Conservation (phyloP, 2,888 invertebrate genomes). For the Eumacrocentrus americanus region DNA sequence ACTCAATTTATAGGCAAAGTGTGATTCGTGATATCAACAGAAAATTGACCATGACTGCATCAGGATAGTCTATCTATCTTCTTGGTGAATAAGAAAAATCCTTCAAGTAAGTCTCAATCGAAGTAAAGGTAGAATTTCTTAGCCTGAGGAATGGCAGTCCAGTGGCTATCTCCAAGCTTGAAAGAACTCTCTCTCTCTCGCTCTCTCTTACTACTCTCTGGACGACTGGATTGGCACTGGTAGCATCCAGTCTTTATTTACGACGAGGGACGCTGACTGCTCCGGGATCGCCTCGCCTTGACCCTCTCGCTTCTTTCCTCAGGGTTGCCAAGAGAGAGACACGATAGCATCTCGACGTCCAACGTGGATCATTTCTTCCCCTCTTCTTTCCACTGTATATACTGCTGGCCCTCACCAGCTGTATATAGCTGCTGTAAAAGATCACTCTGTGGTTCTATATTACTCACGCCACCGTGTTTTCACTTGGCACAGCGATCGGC, state of each 20-base stretch:
- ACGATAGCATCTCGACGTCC: slow-evolving; percentile 54
- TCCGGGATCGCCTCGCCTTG: slow-evolving; percentile 54
- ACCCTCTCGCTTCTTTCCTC: slow-evolving; percentile 43
- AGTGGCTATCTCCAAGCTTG: neutral
- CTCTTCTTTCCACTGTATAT: slow-evolving; percentile 12
- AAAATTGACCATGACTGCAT: slow-evolving; percentile 6
- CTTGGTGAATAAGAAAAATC: neutral
- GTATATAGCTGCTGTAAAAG: slow-evolving; percentile 50
- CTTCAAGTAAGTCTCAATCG: neutral
- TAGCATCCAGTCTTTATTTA: slow-evolving; percentile 56
- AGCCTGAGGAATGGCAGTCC: neutral
- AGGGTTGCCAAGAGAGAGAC: slow-evolving; percentile 42
- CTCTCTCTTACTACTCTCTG: no score
- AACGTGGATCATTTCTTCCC: slow-evolving; percentile 28
- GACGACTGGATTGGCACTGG: slow-evolving; percentile 51
- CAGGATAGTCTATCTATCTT: neutral
- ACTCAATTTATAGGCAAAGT: slow-evolving; percentile 8
- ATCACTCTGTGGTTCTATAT: slow-evolving; percentile 60
- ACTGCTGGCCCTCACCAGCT: slow-evolving; percentile 29
- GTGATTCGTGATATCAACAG: slow-evolving; percentile 7
- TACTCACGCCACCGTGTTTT: slow-evolving; percentile 61
- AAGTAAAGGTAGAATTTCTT: neutral
- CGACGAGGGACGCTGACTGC: slow-evolving; percentile 51
- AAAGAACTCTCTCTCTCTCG: no score
- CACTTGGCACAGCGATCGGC: slow-evolving; percentile 60